phyloP scores from a whole-genome alignment of 2,888 invertebrate species.

The Tillus elongatus region DNA sequence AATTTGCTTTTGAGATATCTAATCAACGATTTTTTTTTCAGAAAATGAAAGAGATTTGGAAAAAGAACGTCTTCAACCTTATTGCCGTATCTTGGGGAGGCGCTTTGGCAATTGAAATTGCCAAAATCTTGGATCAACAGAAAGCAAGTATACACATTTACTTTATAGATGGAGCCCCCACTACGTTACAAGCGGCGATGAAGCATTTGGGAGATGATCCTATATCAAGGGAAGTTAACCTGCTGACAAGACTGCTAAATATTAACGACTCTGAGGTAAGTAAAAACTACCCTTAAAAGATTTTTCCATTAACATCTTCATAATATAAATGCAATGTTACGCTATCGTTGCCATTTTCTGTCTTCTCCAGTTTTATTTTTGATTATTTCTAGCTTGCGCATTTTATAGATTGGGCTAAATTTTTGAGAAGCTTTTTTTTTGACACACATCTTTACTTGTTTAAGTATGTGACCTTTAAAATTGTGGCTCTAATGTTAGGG shows the following conservation, averaged over 20 bases:
- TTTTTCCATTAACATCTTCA: too few species aligned
- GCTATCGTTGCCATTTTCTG: too few species aligned
- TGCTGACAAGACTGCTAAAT: slow-evolving; percentile 50
- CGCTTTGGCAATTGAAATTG: slow-evolving; percentile 70
- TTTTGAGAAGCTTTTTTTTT: too few species aligned
- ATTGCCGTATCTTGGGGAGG: slow-evolving; percentile 88
- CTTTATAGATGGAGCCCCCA: slow-evolving; percentile 76
- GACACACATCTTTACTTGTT: too few species aligned
- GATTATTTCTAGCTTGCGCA: too few species aligned
- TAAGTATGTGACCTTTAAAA: too few species aligned
- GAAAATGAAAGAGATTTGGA: slow-evolving; percentile 52
- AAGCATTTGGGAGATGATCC: slow-evolving; percentile 40
- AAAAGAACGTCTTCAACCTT: slow-evolving; percentile 59
- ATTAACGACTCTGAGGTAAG: slow-evolving; percentile 36
- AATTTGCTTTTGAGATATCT: too few species aligned
- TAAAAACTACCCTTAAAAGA: too few species aligned
- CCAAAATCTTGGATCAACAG: slow-evolving; percentile 57
- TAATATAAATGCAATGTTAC: too few species aligned
- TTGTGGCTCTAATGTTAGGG: too few species aligned
- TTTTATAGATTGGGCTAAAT: too few species aligned
- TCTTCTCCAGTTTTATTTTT: too few species aligned
- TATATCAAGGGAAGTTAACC: slow-evolving; percentile 43
- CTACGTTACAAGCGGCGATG: slow-evolving; percentile 52
- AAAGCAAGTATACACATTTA: slow-evolving; percentile 51
- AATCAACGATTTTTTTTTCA: slow-evolving; percentile 43